Percentiles rank a stretch among this genome's conserved stretches.
Conservation (phyloP, 2,888 invertebrate species). For the Baccha elongata region DNA sequence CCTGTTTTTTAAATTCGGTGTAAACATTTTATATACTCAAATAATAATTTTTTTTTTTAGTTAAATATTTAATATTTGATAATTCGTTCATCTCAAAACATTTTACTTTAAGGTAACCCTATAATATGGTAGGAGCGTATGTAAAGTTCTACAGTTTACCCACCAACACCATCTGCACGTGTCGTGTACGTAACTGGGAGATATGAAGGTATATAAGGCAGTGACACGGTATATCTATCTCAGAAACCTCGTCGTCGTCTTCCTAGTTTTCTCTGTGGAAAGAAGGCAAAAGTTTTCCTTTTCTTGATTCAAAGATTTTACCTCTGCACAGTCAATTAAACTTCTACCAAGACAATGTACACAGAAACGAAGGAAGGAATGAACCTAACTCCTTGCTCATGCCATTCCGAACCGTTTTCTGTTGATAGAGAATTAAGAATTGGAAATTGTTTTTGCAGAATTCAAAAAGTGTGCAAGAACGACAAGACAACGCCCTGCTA, state of each 20-base stretch:
- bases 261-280: conserved; percentile 17
- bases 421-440: conserved; percentile 67
- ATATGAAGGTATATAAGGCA: conserved; percentile 10
- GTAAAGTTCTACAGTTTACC: not conserved
- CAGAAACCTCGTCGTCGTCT: conserved; percentile 6
- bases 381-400: conserved; percentile 2
- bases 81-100: not conserved
- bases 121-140: conserved; percentile 13
- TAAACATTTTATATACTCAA: no score
- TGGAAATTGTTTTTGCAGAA: conserved; percentile 65
- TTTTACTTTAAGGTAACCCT: not conserved
- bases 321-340: conserved; percentile 72
- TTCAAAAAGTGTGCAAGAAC: conserved; percentile 42
- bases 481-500: conserved; percentile 47
- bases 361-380: conserved; percentile 31
- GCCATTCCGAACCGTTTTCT: conserved; percentile 10
- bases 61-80: no score
- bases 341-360: conserved; percentile 63
- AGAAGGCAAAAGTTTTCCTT: conserved; percentile 60
- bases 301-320: conserved; percentile 69
- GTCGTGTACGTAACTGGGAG: conserved; percentile 42
- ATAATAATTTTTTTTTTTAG: no score
- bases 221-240: conserved; percentile 12
- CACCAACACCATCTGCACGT: conserved; percentile 53
- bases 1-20: no score